Conservation (phyloP, 2,113 vertebrate genomes). For the Chamaetylas fuelleborni region DNA sequence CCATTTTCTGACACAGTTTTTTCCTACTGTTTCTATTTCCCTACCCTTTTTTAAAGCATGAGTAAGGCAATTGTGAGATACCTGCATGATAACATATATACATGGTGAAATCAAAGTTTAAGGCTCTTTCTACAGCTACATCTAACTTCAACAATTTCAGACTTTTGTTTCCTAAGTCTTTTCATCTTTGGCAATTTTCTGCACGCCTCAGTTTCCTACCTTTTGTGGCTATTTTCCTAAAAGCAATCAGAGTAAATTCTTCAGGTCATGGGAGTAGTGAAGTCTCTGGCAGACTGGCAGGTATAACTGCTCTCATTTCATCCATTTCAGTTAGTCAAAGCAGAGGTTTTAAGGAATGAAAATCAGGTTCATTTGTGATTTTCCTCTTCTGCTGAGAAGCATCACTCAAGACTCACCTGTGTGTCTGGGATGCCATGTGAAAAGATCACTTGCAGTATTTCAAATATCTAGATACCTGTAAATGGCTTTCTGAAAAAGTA, state of each 20-base stretch:
- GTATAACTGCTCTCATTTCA: neutral
- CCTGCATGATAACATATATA: neutral
- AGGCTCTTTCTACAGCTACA: neutral
- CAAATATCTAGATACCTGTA: neutral
- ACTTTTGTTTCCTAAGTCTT: neutral
- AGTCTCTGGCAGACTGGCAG: neutral
- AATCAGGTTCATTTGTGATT: neutral
- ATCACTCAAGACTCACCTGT: neutral
- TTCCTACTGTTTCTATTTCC: neutral
- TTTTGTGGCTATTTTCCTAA: neutral
- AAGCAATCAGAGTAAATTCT: neutral
- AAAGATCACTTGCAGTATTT: neutral
- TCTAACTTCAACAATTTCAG: neutral
- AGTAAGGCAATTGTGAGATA: neutral
- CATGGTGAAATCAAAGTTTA: neutral
- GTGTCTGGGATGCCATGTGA: neutral
- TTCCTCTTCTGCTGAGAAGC: neutral
- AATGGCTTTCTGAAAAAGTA: neutral
- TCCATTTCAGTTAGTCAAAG: neutral
- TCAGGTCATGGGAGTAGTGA: neutral
- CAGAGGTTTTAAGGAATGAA: neutral
- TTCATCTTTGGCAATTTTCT: neutral
- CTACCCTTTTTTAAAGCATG: neutral
- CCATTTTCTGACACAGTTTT: neutral
- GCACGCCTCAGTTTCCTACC: neutral